phyloP scores from a whole-genome alignment of 2,113 vertebrate genomes.

The Patagioenas fasciata region DNA sequence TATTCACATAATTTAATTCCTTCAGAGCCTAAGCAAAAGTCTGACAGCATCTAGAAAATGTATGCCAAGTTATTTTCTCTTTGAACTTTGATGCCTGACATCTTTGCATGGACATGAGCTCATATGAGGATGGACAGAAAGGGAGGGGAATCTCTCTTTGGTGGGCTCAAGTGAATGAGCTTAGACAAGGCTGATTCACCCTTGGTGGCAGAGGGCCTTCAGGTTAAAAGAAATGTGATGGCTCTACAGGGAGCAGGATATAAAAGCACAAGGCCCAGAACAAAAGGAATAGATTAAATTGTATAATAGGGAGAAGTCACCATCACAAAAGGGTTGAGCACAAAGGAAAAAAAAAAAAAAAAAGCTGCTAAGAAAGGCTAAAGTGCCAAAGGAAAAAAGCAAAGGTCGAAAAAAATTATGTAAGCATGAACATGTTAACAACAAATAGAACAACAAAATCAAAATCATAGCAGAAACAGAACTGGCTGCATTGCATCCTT shows the following conservation, averaged over 20 bases:
- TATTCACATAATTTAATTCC: conserved; percentile 51
- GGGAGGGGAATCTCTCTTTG: conserved; percentile 29
- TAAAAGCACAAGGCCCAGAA: conserved; percentile 19
- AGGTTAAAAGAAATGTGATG: conserved; percentile 62
- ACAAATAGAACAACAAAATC: not conserved
- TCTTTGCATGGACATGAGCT: conserved; percentile 53
- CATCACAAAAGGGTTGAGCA: not conserved
- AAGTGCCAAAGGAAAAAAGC: not conserved
- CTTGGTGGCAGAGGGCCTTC: conserved; percentile 23
- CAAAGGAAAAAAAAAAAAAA: not conserved
- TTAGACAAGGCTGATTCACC: conserved; percentile 60
- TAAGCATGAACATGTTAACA: not conserved
- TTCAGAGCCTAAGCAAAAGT: conserved; percentile 37
- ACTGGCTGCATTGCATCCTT: not conserved
- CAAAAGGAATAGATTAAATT: conserved; percentile 30
- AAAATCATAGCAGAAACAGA: not conserved
- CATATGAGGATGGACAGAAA: conserved; percentile 45
- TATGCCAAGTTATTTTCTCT: conserved; percentile 51
- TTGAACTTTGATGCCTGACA: conserved; percentile 54
- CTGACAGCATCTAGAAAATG: conserved; percentile 46
- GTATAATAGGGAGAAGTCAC: not conserved
- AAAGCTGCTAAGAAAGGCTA: not conserved
- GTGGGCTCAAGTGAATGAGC: conserved; percentile 40
- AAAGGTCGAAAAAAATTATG: not conserved
- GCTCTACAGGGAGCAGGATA: not conserved